Percentiles rank a stretch among this genome's conserved stretches.
Evolutionary conservation across 1,140 invertebrate species (phyloP).

Genomic region (Musca vetustissima): DNA sequence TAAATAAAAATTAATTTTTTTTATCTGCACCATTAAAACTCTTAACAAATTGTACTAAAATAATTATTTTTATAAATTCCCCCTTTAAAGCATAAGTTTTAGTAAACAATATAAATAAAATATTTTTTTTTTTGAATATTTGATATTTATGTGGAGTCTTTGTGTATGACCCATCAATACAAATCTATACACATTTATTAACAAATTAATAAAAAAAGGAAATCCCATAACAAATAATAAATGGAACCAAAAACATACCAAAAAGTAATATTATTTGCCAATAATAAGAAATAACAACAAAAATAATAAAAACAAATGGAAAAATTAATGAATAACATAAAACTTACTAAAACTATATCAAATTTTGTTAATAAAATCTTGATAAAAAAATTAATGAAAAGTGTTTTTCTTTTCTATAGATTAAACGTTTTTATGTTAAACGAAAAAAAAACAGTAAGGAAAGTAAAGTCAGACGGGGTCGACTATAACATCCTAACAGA

Average conservation of each 20-base stretch:
- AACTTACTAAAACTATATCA: conserved; percentile 19
- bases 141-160: conserved; percentile 50
- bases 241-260: conserved; percentile 7
- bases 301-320: not conserved
- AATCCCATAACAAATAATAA: conserved; percentile 35
- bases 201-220: conserved; percentile 35
- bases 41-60: not conserved
- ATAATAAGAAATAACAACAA: conserved; percentile 10
- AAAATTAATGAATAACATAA: not conserved
- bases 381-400: conserved; percentile 1
- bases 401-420: not conserved
- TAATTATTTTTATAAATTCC: conserved; percentile 2
- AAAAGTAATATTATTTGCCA: conserved; percentile 21
- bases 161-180: too few species aligned
- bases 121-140: conserved; percentile 24
- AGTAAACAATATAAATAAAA: conserved; percentile 25
- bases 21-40: not conserved
- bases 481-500: too few species aligned
- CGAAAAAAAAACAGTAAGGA: too few species aligned
- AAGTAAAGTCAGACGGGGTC: too few species aligned
- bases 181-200: too few species aligned
- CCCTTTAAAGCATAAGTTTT: not conserved
- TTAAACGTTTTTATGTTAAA: not conserved
- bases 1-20: not conserved
- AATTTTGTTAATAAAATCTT: conserved; percentile 23